Base-by-base conservation (phyloP, 2,888 invertebrate species). In the Scaptomyza polygonia region DNA sequence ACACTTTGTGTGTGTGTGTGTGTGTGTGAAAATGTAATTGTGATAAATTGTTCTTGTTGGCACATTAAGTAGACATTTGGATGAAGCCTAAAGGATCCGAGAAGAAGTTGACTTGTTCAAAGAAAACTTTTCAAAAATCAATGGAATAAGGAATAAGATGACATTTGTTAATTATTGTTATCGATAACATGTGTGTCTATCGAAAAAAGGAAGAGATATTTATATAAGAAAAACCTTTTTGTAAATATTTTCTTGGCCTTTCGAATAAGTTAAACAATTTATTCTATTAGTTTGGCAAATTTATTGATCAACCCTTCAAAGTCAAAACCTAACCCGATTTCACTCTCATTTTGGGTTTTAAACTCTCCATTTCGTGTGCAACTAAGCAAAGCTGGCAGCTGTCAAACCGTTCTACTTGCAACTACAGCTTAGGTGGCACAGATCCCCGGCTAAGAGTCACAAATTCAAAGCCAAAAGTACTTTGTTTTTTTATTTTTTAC, bases 31-130 rank as follows among this genome's bases (percentile, higher is more conserved):
- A 14, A 61, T 44, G 43, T 55, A 72, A 71, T 58, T 67, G 58
- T 67, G 61, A 62, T 70, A 54, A 56, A 54, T 70, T 66, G 44
- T 53, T 57, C n/a, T 59, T 59, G 11, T n/a, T n/a, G 47, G n/a
- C 25, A 36, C 18, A 12, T 8, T 14, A 9, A 44, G 44, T 53
- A 64, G 65, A 59, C 30, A 27, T 14, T 29, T 7, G 8, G 25
- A 25, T 5, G 5, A 0, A 25, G 25, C 25, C 25, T 25, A 5
- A 25, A 25, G 4, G 25, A 25, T 0, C 5, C 25, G 25, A 25
- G 1, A 4, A 25, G 25, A 4, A 25, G 25, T 25, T 25, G 0
- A 25, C 5, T 25, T 25, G 5, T 25, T 25, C 0, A 25, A 5
- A 4, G 5, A 5, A 25, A 25, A 25, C 3, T 5, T 0, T 4